Evolutionary conservation across 2,113 vertebrate genomes (phyloP).

Genomic region (Muscicapa adusta): DNA sequence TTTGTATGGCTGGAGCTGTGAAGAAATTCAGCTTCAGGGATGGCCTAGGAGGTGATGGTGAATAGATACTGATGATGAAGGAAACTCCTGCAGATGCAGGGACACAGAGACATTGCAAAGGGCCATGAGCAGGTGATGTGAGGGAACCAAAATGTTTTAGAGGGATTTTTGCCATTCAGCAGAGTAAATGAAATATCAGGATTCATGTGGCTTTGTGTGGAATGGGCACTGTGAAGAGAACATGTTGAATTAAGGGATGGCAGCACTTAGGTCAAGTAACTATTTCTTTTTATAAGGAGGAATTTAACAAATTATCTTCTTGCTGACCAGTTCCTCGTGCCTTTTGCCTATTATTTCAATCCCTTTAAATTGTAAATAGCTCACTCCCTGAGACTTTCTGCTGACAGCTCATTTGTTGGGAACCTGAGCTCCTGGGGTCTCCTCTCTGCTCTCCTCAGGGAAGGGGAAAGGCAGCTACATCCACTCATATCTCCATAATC

Average conservation of each 20-base stretch:
- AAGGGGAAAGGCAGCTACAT: not conserved
- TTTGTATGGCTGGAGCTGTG: not conserved
- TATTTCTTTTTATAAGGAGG: not conserved
- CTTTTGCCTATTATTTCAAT: not conserved
- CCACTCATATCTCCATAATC: conserved; percentile 1
- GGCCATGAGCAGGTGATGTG: not conserved
- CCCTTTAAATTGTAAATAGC: conserved; percentile 8
- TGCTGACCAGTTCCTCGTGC: not conserved
- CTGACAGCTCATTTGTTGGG: not conserved
- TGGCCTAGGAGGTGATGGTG: not conserved
- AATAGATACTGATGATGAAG: not conserved
- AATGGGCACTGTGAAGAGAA: not conserved
- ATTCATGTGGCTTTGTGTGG: not conserved
- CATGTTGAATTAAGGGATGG: not conserved
- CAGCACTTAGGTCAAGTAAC: not conserved
- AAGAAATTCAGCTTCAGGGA: not conserved
- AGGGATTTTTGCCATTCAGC: not conserved
- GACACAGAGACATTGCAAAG: not conserved
- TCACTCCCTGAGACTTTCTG: not conserved
- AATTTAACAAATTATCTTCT: not conserved
- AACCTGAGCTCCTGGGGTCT: not conserved
- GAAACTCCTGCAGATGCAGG: not conserved
- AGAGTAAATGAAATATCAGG: not conserved
- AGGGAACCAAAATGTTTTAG: not conserved
- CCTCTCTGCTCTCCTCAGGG: not conserved